Evolutionary conservation across 2,888 invertebrate species (phyloP).

Genomic region (Lathronympha strigana): DNA sequence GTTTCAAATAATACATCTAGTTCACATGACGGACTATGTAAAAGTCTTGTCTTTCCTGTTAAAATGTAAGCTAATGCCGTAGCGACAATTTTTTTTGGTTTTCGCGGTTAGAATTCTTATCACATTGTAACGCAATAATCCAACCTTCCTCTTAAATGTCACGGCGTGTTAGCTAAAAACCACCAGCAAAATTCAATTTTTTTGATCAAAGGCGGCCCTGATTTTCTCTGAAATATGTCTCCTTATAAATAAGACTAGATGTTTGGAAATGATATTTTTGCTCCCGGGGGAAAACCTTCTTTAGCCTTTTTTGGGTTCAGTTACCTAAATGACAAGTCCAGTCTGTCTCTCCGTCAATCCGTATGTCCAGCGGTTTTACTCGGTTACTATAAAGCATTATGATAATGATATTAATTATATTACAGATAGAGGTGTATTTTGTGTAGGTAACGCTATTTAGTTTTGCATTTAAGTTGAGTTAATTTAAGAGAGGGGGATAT

Average conservation of each 20-base stretch:
- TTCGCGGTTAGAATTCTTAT: neutral
- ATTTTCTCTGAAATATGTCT: slow-evolving; percentile 1
- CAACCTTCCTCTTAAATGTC: neutral
- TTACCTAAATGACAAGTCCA: too few species aligned
- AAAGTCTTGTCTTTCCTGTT: too few species aligned
- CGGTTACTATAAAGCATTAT: too few species aligned
- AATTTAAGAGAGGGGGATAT: too few species aligned
- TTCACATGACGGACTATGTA: too few species aligned
- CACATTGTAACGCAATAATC: neutral
- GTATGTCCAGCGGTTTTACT: too few species aligned
- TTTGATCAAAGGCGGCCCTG: slow-evolving; percentile 25
- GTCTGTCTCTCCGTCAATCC: too few species aligned
- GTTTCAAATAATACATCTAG: too few species aligned
- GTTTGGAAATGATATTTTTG: neutral
- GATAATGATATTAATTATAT: too few species aligned
- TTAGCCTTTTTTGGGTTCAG: neutral
- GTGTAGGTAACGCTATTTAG: too few species aligned
- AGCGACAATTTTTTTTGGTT: neutral
- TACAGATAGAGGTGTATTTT: too few species aligned
- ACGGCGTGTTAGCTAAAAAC: slow-evolving; percentile 8
- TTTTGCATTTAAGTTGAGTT: too few species aligned
- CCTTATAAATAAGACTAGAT: neutral
- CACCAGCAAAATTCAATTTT: slow-evolving; percentile 21
- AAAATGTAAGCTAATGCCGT: neutral
- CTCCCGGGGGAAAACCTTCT: neutral